Conservation (phyloP, 2,888 invertebrate species). For the Tenthredo livida region DNA sequence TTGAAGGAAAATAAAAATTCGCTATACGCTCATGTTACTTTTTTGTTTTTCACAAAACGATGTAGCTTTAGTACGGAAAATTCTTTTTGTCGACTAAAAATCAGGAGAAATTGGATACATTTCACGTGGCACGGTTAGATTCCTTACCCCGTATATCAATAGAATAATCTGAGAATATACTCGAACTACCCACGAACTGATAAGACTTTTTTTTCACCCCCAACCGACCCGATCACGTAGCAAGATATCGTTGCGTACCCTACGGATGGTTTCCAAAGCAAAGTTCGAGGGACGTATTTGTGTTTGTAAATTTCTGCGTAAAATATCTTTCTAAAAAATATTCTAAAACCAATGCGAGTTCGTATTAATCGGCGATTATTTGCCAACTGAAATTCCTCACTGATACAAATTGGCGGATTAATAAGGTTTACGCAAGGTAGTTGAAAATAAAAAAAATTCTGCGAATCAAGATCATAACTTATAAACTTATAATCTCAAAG, state of each 20-base stretch:
- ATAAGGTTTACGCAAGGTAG: neutral
- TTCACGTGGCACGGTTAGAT: neutral
- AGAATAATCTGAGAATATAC: neutral
- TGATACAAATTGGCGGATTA: neutral
- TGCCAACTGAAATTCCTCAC: neutral
- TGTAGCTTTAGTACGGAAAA: neutral
- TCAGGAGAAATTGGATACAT: neutral
- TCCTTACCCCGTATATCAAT: neutral
- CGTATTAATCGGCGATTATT: neutral
- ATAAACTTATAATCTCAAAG: neutral
- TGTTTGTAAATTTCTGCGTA: neutral
- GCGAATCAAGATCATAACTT: neutral
- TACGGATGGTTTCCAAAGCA: neutral
- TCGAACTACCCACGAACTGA: neutral
- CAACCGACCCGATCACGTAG: neutral
- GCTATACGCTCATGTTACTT: neutral
- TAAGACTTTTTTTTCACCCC: neutral
- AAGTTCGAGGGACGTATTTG: neutral
- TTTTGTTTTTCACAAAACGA: neutral
- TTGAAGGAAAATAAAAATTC: neutral
- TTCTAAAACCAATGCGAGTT: neutral
- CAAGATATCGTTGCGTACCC: neutral
- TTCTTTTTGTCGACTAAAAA: neutral
- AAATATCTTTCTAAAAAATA: neutral
- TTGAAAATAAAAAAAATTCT: neutral